A percentile compares a stretch with the other conserved stretches of the same genome.
These are phyloP conservation scores for Puffinus mauretanicus DNA, from an alignment of 2,113 vertebrate species.

Conservation along the genomic window DNA sequence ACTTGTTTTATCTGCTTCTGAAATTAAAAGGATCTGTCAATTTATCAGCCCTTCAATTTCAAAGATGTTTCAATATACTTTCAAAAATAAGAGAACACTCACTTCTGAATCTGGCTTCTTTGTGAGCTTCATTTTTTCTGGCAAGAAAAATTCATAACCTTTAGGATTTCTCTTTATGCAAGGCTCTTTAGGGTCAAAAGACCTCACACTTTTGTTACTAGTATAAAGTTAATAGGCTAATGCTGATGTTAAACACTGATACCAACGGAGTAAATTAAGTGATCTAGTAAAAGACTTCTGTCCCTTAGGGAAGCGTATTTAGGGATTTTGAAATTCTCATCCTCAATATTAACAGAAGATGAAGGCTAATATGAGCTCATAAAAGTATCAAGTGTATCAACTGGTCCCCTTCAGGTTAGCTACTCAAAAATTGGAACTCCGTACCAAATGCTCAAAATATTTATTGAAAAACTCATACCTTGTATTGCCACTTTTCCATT, in stretches of 20 bases:
- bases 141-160: background rate
- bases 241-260: background rate
- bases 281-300: background rate
- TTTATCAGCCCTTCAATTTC: background rate
- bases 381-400: background rate
- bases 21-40: background rate
- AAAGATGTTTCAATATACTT: background rate
- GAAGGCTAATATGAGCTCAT: background rate
- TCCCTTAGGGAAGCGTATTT: background rate
- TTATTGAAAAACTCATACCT: background rate
- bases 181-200: background rate
- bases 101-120: background rate
- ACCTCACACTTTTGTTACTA: background rate
- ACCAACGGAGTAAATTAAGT: background rate
- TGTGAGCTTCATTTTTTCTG: background rate
- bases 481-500: background rate
- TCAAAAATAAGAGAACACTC: background rate
- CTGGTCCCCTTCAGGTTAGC: background rate
- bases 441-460: background rate
- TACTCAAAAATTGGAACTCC: background rate
- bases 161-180: background rate
- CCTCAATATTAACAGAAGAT: background rate
- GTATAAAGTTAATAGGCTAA: background rate
- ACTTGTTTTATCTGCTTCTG: background rate
- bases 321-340: background rate